Evolutionary conservation across 2,797 vertebrate genomes (phyloP).

Genomic region (Ctenochaetus hawaiiensis): DNA sequence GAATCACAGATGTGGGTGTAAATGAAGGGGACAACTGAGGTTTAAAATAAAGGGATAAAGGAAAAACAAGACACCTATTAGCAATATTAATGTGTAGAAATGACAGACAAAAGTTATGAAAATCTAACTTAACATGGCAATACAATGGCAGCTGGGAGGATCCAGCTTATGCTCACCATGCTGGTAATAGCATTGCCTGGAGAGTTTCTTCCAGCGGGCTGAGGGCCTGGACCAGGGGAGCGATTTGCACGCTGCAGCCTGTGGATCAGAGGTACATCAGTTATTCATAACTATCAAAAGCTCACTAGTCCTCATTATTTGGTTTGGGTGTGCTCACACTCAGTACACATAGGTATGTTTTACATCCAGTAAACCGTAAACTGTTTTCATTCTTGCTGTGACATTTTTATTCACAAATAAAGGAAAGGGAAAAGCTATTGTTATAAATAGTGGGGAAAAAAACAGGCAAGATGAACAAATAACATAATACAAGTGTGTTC

Average conservation of each 20-base stretch:
- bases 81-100: background rate
- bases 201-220: constrained; percentile 89
- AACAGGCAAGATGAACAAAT: background rate
- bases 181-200: constrained; percentile 93
- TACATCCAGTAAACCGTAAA: background rate
- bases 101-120: background rate
- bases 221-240: constrained; percentile 90
- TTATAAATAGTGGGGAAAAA: background rate
- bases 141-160: background rate
- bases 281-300: background rate
- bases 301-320: background rate
- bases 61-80: background rate
- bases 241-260: constrained; percentile 89
- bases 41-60: background rate
- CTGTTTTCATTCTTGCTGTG: background rate
- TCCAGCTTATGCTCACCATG: constrained; percentile 88
- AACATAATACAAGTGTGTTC: background rate
- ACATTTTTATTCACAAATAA: no score
- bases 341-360: no score
- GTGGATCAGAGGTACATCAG: constrained; percentile 38
- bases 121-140: background rate
- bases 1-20: constrained; percentile 98
- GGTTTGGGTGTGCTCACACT: background rate
- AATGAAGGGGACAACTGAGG: constrained; percentile 95
- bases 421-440: no score